Conservation (phyloP, 2,888 invertebrate genomes). For the Myopa tessellatipennis region DNA sequence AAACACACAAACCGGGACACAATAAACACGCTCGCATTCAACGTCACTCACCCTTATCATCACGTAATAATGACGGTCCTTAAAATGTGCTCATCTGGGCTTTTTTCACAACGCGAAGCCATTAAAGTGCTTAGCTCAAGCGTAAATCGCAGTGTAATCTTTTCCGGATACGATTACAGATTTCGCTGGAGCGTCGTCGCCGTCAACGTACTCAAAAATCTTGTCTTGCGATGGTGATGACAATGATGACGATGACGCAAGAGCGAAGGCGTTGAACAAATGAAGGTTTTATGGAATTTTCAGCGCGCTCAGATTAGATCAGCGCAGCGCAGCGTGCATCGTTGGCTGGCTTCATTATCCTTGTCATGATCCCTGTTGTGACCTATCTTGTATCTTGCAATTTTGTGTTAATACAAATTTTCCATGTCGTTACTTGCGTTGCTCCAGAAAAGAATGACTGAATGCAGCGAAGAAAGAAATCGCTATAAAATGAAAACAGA, state of each 20-base stretch:
- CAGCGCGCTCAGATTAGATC: constrained; percentile 38
- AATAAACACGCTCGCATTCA: constrained; percentile 25
- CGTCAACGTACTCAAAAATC: not conserved
- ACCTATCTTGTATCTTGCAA: constrained; percentile 63
- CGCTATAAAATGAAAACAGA: not conserved
- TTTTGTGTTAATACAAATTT: constrained; percentile 36
- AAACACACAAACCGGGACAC: not conserved
- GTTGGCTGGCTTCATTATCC: constrained; percentile 25
- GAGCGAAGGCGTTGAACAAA: constrained; percentile 25
- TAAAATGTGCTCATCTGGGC: constrained; percentile 14
- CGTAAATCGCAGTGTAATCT: constrained; percentile 45
- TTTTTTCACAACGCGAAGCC: not conserved
- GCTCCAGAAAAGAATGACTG: constrained; percentile 30
- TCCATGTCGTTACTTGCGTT: constrained; percentile 11
- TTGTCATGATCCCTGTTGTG: constrained; percentile 53
- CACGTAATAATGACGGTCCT: constrained; percentile 10
- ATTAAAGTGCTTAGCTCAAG: constrained; percentile 36
- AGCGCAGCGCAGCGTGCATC: constrained; percentile 10
- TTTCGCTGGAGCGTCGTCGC: constrained; percentile 19
- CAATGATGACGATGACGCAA: not conserved
- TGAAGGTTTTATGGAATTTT: constrained; percentile 43
- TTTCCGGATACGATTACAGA: constrained; percentile 47
- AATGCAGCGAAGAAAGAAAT: not conserved
- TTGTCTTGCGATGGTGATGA: not conserved
- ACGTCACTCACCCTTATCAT: constrained; percentile 33